Evolutionary conservation across 2,888 invertebrate species (phyloP).

Genomic region (Calameuta pallipes): DNA sequence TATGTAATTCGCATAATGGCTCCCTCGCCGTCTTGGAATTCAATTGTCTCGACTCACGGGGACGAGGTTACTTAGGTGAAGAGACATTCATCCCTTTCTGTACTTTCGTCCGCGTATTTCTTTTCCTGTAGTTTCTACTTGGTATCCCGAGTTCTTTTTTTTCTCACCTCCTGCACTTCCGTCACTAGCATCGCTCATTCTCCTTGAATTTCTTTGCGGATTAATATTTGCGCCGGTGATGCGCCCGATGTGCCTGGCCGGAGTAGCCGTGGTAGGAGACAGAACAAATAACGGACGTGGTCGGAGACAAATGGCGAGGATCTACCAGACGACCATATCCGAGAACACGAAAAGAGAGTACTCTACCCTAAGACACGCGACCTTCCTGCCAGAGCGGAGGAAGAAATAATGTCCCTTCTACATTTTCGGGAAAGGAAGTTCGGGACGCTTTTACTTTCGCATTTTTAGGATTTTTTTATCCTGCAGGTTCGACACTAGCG

Average conservation of each 20-base stretch:
- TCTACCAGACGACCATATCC: conserved; percentile 8
- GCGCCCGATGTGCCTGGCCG: not conserved
- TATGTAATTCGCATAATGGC: conserved; percentile 42
- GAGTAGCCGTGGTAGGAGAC: not conserved
- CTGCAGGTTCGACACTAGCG: no score
- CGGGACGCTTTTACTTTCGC: no score
- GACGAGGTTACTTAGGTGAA: not conserved
- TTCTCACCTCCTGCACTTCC: not conserved
- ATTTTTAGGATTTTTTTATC: no score
- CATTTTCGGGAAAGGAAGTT: not conserved
- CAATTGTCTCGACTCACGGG: conserved; percentile 36
- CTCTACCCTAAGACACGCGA: conserved; percentile 9
- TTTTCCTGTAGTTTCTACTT: not conserved
- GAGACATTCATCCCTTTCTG: not conserved
- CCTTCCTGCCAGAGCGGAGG: not conserved
- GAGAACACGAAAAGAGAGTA: conserved; percentile 2
- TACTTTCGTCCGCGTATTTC: not conserved
- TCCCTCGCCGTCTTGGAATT: conserved; percentile 29
- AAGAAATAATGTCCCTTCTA: not conserved
- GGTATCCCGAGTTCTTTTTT: not conserved
- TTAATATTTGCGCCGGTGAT: conserved; percentile 34
- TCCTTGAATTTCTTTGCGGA: conserved; percentile 34
- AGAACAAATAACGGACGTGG: conserved; percentile 35
- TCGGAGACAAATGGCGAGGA: conserved; percentile 34
- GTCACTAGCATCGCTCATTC: not conserved